These are phyloP conservation scores for Euspilapteryx auroguttella DNA, from an alignment of 2,888 invertebrate genomes.

Conservation along the genomic window DNA sequence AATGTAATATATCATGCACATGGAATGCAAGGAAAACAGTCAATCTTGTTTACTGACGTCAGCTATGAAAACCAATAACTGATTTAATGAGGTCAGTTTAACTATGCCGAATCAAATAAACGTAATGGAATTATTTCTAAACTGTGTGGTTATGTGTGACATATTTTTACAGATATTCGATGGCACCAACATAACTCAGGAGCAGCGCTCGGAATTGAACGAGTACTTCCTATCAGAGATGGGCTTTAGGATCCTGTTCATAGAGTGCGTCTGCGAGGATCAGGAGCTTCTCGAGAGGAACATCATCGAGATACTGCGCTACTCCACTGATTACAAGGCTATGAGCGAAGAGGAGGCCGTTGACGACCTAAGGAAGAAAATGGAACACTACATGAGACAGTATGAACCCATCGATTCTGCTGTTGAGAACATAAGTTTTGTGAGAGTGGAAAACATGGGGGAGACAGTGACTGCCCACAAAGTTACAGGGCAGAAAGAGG, in stretches of 20 bases:
- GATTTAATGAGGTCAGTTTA: too few species aligned
- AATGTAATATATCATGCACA: too few species aligned
- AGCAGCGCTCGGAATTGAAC: slow-evolving; percentile 76
- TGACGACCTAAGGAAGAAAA: slow-evolving; percentile 77
- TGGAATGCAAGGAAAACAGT: too few species aligned
- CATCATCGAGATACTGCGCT: slow-evolving; percentile 75
- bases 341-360: slow-evolving; percentile 79
- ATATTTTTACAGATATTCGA: slow-evolving; percentile 75
- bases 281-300: slow-evolving; percentile 45
- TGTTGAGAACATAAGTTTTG: slow-evolving; percentile 54
- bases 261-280: slow-evolving; percentile 91
- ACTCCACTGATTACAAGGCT: slow-evolving; percentile 83
- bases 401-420: slow-evolving; percentile 78
- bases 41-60: too few species aligned
- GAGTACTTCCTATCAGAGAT: slow-evolving; percentile 71
- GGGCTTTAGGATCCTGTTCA: slow-evolving; percentile 85
- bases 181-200: slow-evolving; percentile 86
- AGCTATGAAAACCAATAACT: too few species aligned
- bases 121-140: not conserved
- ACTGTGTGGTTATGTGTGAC: not conserved
- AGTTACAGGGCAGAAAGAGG: slow-evolving; percentile 78
- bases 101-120: too few species aligned
- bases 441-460: slow-evolving; percentile 56
- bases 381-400: slow-evolving; percentile 80
- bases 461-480: slow-evolving; percentile 72